These are phyloP conservation scores for Gasterosteus aculeatus DNA, from an alignment of 2,113 vertebrate genomes.

Conservation along the genomic window DNA sequence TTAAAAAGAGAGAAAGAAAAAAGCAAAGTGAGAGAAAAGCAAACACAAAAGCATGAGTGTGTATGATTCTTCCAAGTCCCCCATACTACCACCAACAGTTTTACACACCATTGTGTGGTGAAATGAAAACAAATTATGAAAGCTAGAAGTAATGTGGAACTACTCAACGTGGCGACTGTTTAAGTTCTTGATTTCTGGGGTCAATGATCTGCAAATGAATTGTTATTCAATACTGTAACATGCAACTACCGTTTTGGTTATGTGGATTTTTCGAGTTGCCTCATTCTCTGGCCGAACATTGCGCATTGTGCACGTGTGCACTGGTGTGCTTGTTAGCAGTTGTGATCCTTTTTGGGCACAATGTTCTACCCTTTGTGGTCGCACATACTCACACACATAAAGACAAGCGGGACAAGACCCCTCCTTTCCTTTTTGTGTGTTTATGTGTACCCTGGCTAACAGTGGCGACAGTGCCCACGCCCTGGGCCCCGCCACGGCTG, in stretches of 20 bases:
- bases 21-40: slow-evolving; percentile 67
- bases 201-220: background rate
- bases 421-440: slow-evolving; percentile 52
- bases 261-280: slow-evolving; percentile 10
- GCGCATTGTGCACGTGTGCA: background rate
- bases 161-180: slow-evolving; percentile 18
- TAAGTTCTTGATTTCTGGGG: slow-evolving; percentile 38
- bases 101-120: slow-evolving; percentile 41
- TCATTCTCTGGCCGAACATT: slow-evolving; percentile 12
- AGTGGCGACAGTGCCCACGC: slow-evolving; percentile 68
- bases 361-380: slow-evolving; percentile 10
- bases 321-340: slow-evolving; percentile 27
- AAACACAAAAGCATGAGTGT: slow-evolving; percentile 76
- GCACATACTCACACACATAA: slow-evolving; percentile 21
- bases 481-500: slow-evolving; percentile 56
- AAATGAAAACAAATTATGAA: slow-evolving; percentile 48
- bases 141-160: slow-evolving; percentile 27
- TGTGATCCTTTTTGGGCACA: slow-evolving; percentile 42
- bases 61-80: slow-evolving; percentile 59
- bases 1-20: slow-evolving; percentile 67
- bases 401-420: slow-evolving; percentile 40
- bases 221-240: background rate
- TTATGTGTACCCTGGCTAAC: slow-evolving; percentile 45
- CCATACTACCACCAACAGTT: slow-evolving; percentile 42
- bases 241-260: slow-evolving; percentile 4